Evolutionary conservation across 2,797 vertebrate species (phyloP), one percentile per base, ranked within the genome.

Genomic region (Danionella dracula): DNA sequence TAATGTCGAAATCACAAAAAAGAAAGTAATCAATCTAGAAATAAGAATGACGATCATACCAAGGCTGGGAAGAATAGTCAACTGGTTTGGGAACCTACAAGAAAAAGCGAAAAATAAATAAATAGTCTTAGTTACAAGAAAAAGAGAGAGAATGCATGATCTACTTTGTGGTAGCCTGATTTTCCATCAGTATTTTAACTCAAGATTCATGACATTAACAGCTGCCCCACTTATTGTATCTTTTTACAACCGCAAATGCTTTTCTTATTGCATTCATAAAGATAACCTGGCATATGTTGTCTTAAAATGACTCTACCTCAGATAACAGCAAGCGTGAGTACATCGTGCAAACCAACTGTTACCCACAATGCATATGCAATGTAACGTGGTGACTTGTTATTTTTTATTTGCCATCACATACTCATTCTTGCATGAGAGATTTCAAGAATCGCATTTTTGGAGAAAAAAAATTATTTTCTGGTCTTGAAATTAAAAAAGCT

Each of bases 11-110:
- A n/a, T n/a, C n/a, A n/a, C n/a, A n/a, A n/a, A n/a, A n/a, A n/a
- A n/a, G 23, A 27, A 27, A 27, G 23, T 3, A 6, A 27, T 27
- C 4, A 41, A 41, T 3, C 9, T 32, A 16, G 16, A 6, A 49
- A 40, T 73, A 66, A 74, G 42, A 79, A 46, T 77, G 32, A 72
- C 49, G 72, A 79, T 92, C 93, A 74, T 86, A 98, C 95, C 95
- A 98, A 0, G 89, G 83, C 4, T 98, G 94, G 44, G 90, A 85
- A 74, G 95, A 95, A 83, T 97, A 98, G 85, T 98, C 93, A 10
- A 93, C 90, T 31, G 95, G 96, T 78, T 95, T 99, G 21, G 95
- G 95, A 20, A 96, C 93, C 96, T 98, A 72, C 61, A 64, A 59
- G 75, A 84, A 75, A 81, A 19, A 70, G 1, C 9, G 2, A 17